Evolutionary conservation across 1,140 invertebrate genomes (phyloP).

Genomic region (Dreissena rostriformis): DNA sequence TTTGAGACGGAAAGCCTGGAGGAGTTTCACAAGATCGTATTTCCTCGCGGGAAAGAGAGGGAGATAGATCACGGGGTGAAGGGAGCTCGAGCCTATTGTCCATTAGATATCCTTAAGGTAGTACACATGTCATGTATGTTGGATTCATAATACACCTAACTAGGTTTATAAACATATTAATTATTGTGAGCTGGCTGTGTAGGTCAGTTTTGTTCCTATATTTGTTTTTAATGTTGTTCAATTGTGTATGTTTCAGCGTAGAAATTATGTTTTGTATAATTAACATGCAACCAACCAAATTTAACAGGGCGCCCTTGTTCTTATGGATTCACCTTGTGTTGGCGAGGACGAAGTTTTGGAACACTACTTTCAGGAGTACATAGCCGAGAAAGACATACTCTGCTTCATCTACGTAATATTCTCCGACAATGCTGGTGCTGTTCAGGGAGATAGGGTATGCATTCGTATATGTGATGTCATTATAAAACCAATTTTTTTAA

Average conservation of each 20-base stretch:
- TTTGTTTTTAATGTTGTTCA: no score
- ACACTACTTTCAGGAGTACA: conserved; percentile 61
- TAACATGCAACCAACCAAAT: no score
- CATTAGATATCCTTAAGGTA: conserved; percentile 60
- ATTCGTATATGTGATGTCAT: not conserved
- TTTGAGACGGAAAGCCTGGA: conserved; percentile 9
- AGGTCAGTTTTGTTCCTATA: no score
- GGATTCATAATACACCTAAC: no score
- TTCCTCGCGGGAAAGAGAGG: conserved; percentile 32
- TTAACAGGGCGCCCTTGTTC: conserved; percentile 64
- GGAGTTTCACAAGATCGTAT: conserved; percentile 27
- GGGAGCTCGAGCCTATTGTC: conserved; percentile 58
- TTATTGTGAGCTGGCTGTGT: no score
- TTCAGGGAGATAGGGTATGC: conserved; percentile 71
- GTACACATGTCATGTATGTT: no score
- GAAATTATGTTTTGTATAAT: no score
- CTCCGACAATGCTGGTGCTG: conserved; percentile 68
- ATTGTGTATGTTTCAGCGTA: no score
- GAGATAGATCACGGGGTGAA: conserved; percentile 46
- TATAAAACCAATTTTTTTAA: no score
- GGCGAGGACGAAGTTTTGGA: conserved; percentile 70
- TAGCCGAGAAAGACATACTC: conserved; percentile 61
- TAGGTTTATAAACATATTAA: no score
- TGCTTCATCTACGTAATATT: conserved; percentile 73
- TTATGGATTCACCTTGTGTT: conserved; percentile 71